Evolutionary conservation across 1,140 invertebrate species (phyloP).

Genomic region (Atta texana): DNA sequence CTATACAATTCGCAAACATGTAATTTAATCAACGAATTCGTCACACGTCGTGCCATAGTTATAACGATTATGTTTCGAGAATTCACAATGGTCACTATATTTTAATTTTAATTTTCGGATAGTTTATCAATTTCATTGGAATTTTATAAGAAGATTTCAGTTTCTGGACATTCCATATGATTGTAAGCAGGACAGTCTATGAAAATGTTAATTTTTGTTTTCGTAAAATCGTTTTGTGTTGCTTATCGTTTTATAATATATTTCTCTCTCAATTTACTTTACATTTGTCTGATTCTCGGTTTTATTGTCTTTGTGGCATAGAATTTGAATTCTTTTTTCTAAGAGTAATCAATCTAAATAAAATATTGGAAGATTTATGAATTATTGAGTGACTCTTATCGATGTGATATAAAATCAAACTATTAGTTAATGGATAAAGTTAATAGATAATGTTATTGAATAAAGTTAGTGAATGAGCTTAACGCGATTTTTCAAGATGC

Average conservation of each 20-base stretch:
- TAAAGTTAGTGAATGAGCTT: background rate
- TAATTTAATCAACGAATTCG: slow-evolving; percentile 65
- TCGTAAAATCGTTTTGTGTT: background rate
- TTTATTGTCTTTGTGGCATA: background rate
- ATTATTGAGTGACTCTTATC: background rate
- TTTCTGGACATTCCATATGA: background rate
- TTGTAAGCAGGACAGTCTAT: background rate
- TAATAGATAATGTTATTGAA: background rate
- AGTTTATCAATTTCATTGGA: background rate
- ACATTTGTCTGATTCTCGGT: background rate
- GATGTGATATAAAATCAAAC: background rate
- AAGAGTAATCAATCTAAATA: background rate
- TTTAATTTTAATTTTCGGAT: slow-evolving; percentile 12
- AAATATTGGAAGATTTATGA: background rate
- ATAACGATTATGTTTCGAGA: slow-evolving; percentile 9
- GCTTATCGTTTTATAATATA: background rate
- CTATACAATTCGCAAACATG: slow-evolving; percentile 27
- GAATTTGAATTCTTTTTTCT: background rate
- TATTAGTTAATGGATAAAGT: background rate
- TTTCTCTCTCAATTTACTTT: background rate
- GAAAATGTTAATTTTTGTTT: background rate
- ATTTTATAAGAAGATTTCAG: background rate
- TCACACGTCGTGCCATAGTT: slow-evolving; percentile 30
- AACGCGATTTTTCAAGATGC: background rate
- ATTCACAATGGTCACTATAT: slow-evolving; percentile 1